Percentiles rank a stretch among this genome's conserved stretches.
phyloP scores from a whole-genome alignment of 1,140 invertebrate species.

The Drosophila neocordata region DNA sequence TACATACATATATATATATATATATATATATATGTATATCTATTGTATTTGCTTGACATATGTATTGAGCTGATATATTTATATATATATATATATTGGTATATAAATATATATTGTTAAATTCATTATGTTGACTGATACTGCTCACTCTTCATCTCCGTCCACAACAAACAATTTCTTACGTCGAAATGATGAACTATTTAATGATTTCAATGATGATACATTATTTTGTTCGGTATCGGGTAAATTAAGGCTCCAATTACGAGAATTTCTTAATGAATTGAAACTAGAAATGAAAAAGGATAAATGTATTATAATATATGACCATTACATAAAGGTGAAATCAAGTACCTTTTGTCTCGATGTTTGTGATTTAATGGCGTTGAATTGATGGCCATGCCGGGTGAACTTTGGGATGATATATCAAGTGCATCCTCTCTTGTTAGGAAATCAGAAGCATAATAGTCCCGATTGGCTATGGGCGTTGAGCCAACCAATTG shows the following conservation, averaged over 20 bases:
- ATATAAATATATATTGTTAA: conserved; percentile 45
- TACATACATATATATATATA: conserved; percentile 41
- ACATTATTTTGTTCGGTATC: conserved; percentile 17
- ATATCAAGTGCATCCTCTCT: conserved; percentile 58
- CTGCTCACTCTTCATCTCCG: conserved; percentile 55
- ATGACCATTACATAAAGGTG: too few relatives aligned
- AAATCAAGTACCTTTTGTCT: conserved; percentile 32
- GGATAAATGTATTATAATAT: background rate
- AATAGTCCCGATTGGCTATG: conserved; percentile 58
- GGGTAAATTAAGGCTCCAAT: conserved; percentile 20
- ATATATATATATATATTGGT: conserved; percentile 35
- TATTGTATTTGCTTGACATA: conserved; percentile 63
- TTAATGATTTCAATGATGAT: conserved; percentile 57
- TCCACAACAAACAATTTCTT: conserved; percentile 67
- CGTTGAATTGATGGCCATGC: conserved; percentile 72
- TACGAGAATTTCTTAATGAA: conserved; percentile 26
- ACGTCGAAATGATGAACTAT: conserved; percentile 64
- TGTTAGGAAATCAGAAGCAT: conserved; percentile 58
- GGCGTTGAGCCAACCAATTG: conserved; percentile 66
- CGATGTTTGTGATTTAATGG: conserved; percentile 65
- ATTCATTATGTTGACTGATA: conserved; percentile 42
- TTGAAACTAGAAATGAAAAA: conserved; percentile 6
- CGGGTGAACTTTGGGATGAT: conserved; percentile 37
- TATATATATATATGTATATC: conserved; percentile 55
- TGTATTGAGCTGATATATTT: conserved; percentile 45